A percentile compares a stretch with the other conserved stretches of the same genome.
These are phyloP conservation scores for Ridgeia piscesae DNA, from an alignment of 1,140 invertebrate species.

Conservation along the genomic window DNA sequence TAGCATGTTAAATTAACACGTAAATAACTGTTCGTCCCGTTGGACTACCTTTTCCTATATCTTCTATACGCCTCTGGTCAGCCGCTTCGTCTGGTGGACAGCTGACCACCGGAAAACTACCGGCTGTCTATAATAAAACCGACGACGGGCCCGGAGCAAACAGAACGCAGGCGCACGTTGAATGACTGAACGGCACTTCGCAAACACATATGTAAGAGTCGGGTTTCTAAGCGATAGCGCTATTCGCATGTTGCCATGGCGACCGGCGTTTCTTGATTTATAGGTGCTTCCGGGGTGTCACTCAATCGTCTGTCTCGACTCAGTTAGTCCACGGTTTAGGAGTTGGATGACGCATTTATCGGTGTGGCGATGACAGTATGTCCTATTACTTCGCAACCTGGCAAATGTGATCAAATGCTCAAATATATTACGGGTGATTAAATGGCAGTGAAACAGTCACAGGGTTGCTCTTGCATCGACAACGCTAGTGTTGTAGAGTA, in stretches of 20 bases:
- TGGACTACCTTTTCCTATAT: too few relatives aligned
- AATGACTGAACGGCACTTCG: neutral
- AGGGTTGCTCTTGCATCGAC: neutral
- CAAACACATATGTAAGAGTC: neutral
- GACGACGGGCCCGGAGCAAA: neutral
- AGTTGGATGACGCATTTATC: neutral
- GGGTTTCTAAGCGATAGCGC: constrained; percentile 3
- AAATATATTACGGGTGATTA: neutral
- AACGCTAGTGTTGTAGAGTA: too few relatives aligned
- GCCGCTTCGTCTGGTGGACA: neutral
- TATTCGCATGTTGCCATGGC: neutral
- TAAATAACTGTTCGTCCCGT: too few relatives aligned
- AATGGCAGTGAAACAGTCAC: neutral
- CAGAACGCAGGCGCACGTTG: neutral
- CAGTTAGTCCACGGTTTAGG: neutral
- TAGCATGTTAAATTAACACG: too few relatives aligned
- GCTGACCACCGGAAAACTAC: neutral
- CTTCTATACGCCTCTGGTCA: neutral
- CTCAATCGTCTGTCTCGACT: neutral
- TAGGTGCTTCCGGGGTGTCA: neutral
- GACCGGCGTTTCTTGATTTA: neutral
- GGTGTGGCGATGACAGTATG: neutral
- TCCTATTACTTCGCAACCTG: neutral
- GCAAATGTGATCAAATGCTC: neutral
- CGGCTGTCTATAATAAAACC: neutral